phyloP scores from a whole-genome alignment of 1,140 invertebrate species.

The Euborellia annulipes region DNA sequence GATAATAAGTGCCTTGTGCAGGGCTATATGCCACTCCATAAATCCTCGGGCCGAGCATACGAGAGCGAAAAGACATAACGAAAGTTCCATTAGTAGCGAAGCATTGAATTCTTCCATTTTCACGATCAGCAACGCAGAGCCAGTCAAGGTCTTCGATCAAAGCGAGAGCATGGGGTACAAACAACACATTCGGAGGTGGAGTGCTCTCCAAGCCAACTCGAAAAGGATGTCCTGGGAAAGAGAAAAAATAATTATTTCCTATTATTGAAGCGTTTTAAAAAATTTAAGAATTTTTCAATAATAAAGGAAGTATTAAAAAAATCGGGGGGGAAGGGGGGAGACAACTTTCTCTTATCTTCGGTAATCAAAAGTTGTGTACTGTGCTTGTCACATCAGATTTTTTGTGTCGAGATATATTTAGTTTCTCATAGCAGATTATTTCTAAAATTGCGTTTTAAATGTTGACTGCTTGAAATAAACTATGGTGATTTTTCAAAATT shows the following conservation, averaged over 20 bases:
- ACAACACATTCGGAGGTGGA: constrained; percentile 40
- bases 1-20: constrained; percentile 29
- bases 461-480: too few species aligned
- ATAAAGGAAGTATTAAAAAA: too few species aligned
- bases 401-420: too few species aligned
- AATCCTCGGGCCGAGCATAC: constrained; percentile 41
- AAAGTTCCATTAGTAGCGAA: constrained; percentile 36
- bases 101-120: constrained; percentile 74
- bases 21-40: constrained; percentile 50
- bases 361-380: too few species aligned
- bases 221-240: neutral
- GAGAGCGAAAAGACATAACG: constrained; percentile 27
- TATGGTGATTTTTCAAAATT: too few species aligned
- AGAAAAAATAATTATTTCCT: constrained; percentile 2
- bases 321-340: too few species aligned
- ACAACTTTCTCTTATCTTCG: too few species aligned
- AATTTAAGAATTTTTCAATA: constrained; percentile 1
- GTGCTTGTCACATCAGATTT: too few species aligned
- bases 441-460: too few species aligned
- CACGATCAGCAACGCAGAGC: constrained; percentile 79
- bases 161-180: constrained; percentile 68
- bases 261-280: neutral
- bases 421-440: too few species aligned
- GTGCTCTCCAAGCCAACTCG: constrained; percentile 11
- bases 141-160: constrained; percentile 54